phyloP scores from a whole-genome alignment of 2,113 vertebrate genomes.

The Pteropus alecto region DNA sequence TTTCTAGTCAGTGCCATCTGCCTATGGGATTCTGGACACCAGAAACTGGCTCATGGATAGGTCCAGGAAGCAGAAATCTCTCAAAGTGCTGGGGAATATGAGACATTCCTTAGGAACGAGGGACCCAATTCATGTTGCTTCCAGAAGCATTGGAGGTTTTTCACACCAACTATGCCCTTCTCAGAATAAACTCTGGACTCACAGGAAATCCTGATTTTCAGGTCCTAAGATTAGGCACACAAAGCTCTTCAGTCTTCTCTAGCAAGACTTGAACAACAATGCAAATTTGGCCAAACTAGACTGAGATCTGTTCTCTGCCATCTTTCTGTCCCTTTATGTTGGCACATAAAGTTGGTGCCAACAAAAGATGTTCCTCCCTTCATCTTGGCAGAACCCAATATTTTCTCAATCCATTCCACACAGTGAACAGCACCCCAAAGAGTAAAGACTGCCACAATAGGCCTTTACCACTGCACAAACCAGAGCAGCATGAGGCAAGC shows the following conservation, averaged over 20 bases:
- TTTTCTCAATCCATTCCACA: background rate
- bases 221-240: background rate
- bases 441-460: background rate
- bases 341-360: background rate
- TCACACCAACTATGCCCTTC: background rate
- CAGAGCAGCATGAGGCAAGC: background rate
- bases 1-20: background rate
- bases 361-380: background rate
- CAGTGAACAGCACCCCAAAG: background rate
- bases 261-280: background rate
- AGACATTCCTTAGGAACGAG: background rate
- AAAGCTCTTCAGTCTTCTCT: background rate
- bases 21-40: background rate
- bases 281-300: background rate
- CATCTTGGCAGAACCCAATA: background rate
- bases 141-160: background rate
- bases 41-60: background rate
- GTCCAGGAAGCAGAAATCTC: background rate
- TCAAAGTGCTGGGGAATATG: background rate
- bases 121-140: background rate
- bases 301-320: background rate
- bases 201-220: background rate
- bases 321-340: background rate
- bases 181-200: background rate
- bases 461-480: background rate